These are phyloP conservation scores for Origma solitaria DNA, from an alignment of 2,113 vertebrate species.

Conservation along the genomic window DNA sequence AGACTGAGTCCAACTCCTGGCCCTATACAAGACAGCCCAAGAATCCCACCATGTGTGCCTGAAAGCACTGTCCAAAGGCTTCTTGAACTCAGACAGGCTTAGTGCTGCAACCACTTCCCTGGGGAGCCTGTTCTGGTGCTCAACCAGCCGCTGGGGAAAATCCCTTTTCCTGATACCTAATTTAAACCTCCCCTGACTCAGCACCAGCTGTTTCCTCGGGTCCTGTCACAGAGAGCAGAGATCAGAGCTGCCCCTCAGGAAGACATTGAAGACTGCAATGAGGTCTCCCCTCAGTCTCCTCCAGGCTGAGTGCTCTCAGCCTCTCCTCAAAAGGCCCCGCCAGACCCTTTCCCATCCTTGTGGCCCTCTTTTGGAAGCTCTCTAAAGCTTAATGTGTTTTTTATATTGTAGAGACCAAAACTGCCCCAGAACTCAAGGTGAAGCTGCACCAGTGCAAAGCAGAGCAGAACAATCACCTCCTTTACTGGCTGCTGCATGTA, in stretches of 20 bases:
- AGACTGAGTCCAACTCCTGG: not conserved
- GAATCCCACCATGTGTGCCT: not conserved
- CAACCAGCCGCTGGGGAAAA: not conserved
- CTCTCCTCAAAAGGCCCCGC: not conserved
- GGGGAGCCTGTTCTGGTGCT: not conserved
- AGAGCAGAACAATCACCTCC: not conserved
- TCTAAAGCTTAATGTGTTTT: not conserved
- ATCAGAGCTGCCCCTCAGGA: not conserved
- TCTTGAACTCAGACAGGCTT: not conserved
- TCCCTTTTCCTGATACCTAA: not conserved
- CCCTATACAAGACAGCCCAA: not conserved
- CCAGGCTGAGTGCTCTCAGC: not conserved
- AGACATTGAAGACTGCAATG: not conserved
- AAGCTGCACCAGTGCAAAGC: not conserved
- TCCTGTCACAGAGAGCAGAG: not conserved
- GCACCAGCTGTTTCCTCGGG: not conserved
- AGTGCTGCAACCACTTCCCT: not conserved
- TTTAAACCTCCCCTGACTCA: not conserved
- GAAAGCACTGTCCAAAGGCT: not conserved
- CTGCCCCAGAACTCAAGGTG: not conserved
- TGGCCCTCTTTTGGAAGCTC: not conserved
- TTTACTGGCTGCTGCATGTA: not conserved
- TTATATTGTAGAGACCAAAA: not conserved
- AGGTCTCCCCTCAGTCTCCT: not conserved
- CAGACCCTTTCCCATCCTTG: not conserved